phyloP scores from a whole-genome alignment of 2,797 vertebrate genomes.

The Pantherophis vulpinus region DNA sequence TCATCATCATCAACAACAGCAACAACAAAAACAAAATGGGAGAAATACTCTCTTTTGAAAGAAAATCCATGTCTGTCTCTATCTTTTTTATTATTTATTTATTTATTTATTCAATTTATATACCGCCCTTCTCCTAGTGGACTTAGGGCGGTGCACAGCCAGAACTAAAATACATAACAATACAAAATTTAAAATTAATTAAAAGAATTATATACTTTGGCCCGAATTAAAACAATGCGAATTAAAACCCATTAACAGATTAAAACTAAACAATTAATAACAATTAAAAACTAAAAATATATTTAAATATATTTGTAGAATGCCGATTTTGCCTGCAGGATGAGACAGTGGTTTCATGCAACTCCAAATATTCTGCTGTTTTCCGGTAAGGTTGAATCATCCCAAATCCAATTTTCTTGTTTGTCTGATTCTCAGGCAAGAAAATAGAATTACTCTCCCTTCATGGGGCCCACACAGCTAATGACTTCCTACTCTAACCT shows the following conservation, averaged over 20 bases:
- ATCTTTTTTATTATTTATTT: not conserved
- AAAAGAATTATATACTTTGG: too few species aligned
- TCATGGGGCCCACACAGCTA: too few species aligned
- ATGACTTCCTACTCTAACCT: not conserved
- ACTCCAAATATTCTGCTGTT: not conserved
- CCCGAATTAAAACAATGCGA: too few species aligned
- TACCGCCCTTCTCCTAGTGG: too few species aligned
- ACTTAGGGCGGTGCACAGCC: too few species aligned
- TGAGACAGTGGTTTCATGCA: not conserved
- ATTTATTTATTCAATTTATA: too few species aligned
- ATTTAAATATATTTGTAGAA: not conserved
- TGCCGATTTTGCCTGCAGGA: not conserved
- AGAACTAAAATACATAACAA: too few species aligned
- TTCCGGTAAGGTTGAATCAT: not conserved
- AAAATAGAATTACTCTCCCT: not conserved
- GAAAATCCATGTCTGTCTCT: not conserved
- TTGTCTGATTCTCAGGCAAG: not conserved
- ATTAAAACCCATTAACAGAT: too few species aligned
- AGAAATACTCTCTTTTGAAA: not conserved
- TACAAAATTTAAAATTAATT: too few species aligned
- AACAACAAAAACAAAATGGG: too few species aligned
- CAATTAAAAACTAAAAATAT: too few species aligned
- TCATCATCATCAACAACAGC: not conserved
- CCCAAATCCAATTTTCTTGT: not conserved
- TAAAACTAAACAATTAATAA: too few species aligned